These are phyloP conservation scores for Poecile atricapillus DNA, from an alignment of 2,113 vertebrate genomes.

Conservation along the genomic window DNA sequence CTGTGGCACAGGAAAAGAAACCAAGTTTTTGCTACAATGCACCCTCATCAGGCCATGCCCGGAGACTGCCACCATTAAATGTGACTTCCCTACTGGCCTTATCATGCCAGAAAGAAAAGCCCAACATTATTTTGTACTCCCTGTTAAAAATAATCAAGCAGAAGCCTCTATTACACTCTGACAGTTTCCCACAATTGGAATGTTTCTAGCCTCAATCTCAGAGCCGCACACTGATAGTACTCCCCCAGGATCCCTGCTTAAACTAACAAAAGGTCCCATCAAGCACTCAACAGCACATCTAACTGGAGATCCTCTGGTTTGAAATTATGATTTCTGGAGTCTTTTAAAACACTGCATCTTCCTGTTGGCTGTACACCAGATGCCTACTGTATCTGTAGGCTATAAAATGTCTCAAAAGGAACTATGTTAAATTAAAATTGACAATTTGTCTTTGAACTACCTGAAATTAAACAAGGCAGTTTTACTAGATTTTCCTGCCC, in stretches of 20 bases:
- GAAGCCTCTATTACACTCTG: background rate
- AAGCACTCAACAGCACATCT: background rate
- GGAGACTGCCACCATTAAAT: background rate
- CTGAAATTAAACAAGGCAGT: slow-evolving; percentile 58
- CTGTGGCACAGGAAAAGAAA: background rate
- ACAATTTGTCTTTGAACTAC: slow-evolving; percentile 71
- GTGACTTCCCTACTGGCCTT: background rate
- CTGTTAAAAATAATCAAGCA: background rate
- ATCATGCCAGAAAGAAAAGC: background rate
- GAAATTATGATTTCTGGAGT: background rate
- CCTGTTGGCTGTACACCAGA: slow-evolving; percentile 58
- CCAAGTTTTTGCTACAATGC: background rate
- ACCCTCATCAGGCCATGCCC: background rate
- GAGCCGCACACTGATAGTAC: background rate
- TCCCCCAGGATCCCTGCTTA: background rate
- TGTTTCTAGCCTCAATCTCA: background rate
- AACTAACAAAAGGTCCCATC: background rate
- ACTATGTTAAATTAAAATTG: slow-evolving; percentile 65
- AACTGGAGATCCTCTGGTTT: background rate
- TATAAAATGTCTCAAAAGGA: slow-evolving; percentile 66
- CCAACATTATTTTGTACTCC: background rate
- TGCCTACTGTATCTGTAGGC: slow-evolving; percentile 40
- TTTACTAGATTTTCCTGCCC: slow-evolving; percentile 72
- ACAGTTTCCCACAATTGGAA: background rate
- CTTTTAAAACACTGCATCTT: slow-evolving; percentile 43